Evolutionary conservation across 2,797 vertebrate genomes (phyloP), one percentile per base, ranked within the genome.

Genomic region (Thalassophryne amazonica): DNA sequence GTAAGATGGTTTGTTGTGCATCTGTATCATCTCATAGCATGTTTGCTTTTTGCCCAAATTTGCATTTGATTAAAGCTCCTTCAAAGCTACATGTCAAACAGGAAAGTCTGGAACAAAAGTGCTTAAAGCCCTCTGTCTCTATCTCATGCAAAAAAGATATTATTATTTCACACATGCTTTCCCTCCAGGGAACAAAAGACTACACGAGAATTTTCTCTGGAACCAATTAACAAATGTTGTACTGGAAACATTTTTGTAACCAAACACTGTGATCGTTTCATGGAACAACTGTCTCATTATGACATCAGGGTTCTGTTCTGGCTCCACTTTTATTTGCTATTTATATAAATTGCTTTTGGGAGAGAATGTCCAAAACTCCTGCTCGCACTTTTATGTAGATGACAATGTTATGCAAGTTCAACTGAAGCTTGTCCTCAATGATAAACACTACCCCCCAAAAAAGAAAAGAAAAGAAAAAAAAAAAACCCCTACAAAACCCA

Each of bases 1-100:
- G n/a, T 61, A 57, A 69, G 51, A 69, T n/a, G n/a, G 69, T 66
- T 68, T 59, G 66, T 60, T 69, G 42, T 57, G 63, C 59, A 66
- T 75, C 34, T 21, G 58, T 65, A 73, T 63, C 69, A 61, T 73
- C 61, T 71, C 72, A 81, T 63, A 72, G 60, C 13, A 6, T 60
- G 40, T 72, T 70, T 61, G 40, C 40, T 63, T 77, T 62, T 50
- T 49, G 38, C 59, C 13, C 18, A 53, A 37, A 69, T 74, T 42
- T 60, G 52, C 72, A 74, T 73, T 15, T 34, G 52, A 72, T 28
- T 67, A 60, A 77, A 62, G 59, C 48, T 73, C 16, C 24, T 66
- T 66, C 36, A 72, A 53, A 71, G 54, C 50, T 63, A 57, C 22
- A 21, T 25, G 34, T 55, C 32, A 73, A 68, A 73, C 7, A 48